A percentile compares a stretch with the other conserved stretches of the same genome.
Conservation (phyloP, 2,888 invertebrate species). For the Cyclophora punctaria region DNA sequence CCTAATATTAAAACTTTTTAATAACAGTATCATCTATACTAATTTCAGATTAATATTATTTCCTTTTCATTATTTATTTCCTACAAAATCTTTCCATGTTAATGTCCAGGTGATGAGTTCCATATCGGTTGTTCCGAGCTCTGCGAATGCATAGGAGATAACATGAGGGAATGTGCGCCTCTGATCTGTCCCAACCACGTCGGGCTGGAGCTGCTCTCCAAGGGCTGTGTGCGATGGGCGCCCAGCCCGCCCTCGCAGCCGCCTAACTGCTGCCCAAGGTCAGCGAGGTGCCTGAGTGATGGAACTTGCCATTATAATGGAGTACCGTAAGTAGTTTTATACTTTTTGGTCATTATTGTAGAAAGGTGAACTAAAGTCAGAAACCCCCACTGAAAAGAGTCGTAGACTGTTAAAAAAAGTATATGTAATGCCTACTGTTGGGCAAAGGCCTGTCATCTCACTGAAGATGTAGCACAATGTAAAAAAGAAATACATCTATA, state of each 20-base stretch:
- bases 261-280: slow-evolving; percentile 88
- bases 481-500: too few species aligned
- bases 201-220: slow-evolving; percentile 88
- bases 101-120: slow-evolving; percentile 78
- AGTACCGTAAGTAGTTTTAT: slow-evolving; percentile 50
- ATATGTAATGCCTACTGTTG: too few species aligned
- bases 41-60: too few species aligned
- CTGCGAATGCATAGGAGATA: slow-evolving; percentile 83
- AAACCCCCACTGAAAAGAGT: too few species aligned
- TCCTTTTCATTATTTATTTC: too few species aligned
- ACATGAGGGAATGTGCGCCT: slow-evolving; percentile 81
- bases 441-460: too few species aligned
- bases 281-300: slow-evolving; percentile 85
- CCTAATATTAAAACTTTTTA: neutral
- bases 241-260: slow-evolving; percentile 83
- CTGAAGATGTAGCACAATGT: too few species aligned
- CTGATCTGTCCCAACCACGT: slow-evolving; percentile 89
- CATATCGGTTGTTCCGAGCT: slow-evolving; percentile 87
- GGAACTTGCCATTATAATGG: slow-evolving; percentile 87
- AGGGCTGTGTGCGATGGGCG: slow-evolving; percentile 90
- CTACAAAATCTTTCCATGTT: neutral
- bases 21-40: neutral
- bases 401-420: too few species aligned
- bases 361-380: too few species aligned
- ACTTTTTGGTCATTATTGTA: too few species aligned